Evolutionary conservation across 2,113 vertebrate species (phyloP), one percentile per base, ranked within the genome.

Genomic region (Burhinus oedicnemus): DNA sequence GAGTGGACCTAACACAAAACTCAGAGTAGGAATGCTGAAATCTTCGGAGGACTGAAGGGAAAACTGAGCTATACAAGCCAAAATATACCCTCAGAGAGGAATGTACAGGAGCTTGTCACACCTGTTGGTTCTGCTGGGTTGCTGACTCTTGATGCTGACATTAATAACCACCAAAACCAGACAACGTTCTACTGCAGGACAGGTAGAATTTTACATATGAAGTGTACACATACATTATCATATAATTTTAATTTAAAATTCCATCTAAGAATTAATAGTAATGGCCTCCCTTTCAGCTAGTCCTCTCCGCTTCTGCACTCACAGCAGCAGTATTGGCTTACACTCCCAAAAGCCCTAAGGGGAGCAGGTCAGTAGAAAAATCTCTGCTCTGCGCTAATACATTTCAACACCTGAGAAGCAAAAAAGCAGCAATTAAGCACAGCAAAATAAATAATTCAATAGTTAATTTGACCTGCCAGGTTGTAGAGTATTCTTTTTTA

Each of bases 391-490:
- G 85, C 5, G 0, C 71, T 91, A 97, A 86, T 54, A 71, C 65
- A 77, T 91, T 96, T 75, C 90, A 88, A 83, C 68, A 97, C 82
- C 95, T 75, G 64, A 93, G 93, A 88, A 79, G 89, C 66, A 93
- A 93, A 96, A 93, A 91, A 80, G 89, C 64, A 90, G 94, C 94
- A 97, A 97, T 97, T 97, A 97, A 95, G 94, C 44, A 83, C 62
- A 95, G 82, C n/a, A 95, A 91, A 96, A 97, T 97, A 96, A 97
- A 97, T 97, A 97, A 97, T 97, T 97, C 97, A 97, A 64, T 60
- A 94, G 82, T 64, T 96, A 93, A 96, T 97, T 93, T 96, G 91
- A 97, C 89, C 87, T 90, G 64, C 94, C 82, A 94, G 93, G 62
- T 70, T 95, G 82, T 26, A 64, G 84, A 69, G 66, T 62, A 13